Evolutionary conservation across 2,888 invertebrate genomes (phyloP), one percentile per base, ranked within the genome.

Genomic region (Dendrolimus pini): DNA sequence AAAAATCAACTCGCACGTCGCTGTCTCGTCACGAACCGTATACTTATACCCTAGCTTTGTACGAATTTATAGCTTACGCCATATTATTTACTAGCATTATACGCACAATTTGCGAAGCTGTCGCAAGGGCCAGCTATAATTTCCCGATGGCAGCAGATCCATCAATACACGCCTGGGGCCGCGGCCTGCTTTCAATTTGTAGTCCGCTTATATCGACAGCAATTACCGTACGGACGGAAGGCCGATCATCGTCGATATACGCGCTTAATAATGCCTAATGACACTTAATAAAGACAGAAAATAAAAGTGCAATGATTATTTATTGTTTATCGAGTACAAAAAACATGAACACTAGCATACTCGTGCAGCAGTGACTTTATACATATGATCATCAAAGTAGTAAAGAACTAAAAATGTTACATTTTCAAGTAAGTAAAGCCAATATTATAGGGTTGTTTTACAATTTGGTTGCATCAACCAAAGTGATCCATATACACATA

Each of bases 81-180:
- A 75, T 86, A 87, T 87, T 89, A 89, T 89, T 88, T 85, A 86
- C 89, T 87, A 87, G 89, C 83, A 89, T 89, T 89, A 89, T 88
- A 85, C 83, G 89, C 86, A 89, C 88, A 89, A 88, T 89, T 90
- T 87, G 89, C 89, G 86, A 83, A 87, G 89, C 88, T 89, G 89
- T 90, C 89, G 88, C 89, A 86, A 87, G 83, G 80, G 82, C 82
- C 78, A 71, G 80, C 85, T 89, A 87, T 89, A 90, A 90, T 89
- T 89, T 88, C 75, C 76, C 82, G 81, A 88, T 89, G 89, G 89
- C 88, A 83, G 88, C 80, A 85, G 81, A 90, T 90, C 89, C 89
- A 89, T 90, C 89, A 89, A 88, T 88, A 85, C 80, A 56, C 75
- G 88, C 89, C 89, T 74, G 74, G 69, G 89, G 89, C 87, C 67